Base-by-base conservation (phyloP, 2,113 vertebrate species). In the Alaudala cheleensis region DNA sequence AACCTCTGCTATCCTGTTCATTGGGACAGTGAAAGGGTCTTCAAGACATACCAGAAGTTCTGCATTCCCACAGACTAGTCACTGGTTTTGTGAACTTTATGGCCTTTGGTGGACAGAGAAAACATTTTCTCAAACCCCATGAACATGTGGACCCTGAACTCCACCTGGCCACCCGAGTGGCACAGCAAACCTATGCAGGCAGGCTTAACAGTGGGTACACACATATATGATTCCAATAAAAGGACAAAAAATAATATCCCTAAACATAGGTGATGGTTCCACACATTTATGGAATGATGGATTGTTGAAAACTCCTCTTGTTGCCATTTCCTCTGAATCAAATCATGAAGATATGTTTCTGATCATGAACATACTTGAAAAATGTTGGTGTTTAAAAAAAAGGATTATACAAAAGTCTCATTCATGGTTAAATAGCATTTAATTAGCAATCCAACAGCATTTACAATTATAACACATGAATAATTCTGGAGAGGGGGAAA, bases 221-320 rank as follows among this genome's bases (percentile, higher is more conserved):
- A 39, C 54, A 51, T 22, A 16, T 51, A 42, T 61, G 34, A 88
- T 86, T 92, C 45, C 50, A 69, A 58, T 67, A 86, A 76, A 56
- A 88, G 28, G 33, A 64, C 8, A 81, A 39, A 85, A 72, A 53
- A 58, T 49, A 62, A 39, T 62, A 51, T 60, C 31, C 18, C 62
- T 84, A 91, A 96, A 73, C 8, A 20, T 14, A 73, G 71, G 29
- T 60, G 37, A 79, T 86, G n/a, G n/a, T 24, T 96, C 95, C 77
- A 6, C 22, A 53, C 40, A 54, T 92, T 54, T 89, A 66, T 91
- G 20, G 69, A 65, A 91, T 74, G 53, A 90, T 61, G 64, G 73
- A 92, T 91, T 89, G 88, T 50, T 92, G 67, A 96, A 95, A 95
- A 93, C 23, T 51, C 62, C 54, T 92, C 57, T 92, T 93, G 37